phyloP scores from a whole-genome alignment of 2,113 vertebrate species.

The Alaudala cheleensis region DNA sequence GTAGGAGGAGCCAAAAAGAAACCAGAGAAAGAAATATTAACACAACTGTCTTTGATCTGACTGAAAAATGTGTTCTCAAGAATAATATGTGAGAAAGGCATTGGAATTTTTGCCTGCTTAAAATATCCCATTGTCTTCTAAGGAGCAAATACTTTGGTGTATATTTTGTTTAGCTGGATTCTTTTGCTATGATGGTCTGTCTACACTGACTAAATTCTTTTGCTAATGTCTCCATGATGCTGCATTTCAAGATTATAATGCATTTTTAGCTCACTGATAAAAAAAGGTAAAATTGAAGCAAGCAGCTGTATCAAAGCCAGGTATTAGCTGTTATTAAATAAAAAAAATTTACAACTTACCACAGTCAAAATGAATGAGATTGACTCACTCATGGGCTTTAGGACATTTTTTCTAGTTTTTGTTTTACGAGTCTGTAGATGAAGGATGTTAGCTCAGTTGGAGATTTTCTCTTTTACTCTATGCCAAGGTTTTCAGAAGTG shows the following conservation, averaged over 20 bases:
- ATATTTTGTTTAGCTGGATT: constrained; percentile 53
- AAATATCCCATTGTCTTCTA: constrained; percentile 54
- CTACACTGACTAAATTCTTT: constrained; percentile 43
- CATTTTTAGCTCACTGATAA: constrained; percentile 8
- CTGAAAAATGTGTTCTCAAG: neutral
- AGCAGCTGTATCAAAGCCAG: constrained; percentile 5
- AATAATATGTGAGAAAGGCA: constrained; percentile 1
- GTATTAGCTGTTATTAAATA: constrained; percentile 58
- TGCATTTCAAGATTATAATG: constrained; percentile 37
- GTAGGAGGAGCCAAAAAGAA: neutral
- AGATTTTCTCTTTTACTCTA: constrained; percentile 52
- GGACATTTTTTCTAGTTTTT: constrained; percentile 46
- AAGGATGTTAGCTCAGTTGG: constrained; percentile 58
- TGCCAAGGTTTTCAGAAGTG: constrained; percentile 69
- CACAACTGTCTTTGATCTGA: neutral
- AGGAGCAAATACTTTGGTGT: constrained; percentile 36
- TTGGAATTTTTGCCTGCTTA: neutral
- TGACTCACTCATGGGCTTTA: constrained; percentile 22
- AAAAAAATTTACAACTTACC: constrained; percentile 56
- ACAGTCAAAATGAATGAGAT: constrained; percentile 26
- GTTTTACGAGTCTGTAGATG: constrained; percentile 45
- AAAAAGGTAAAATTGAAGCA: neutral
- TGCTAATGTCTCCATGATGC: constrained; percentile 12
- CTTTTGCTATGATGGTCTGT: constrained; percentile 58
- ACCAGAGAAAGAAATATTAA: neutral